Base-by-base conservation (phyloP, 2,888 invertebrate genomes). In the Stramonita haemastoma region DNA sequence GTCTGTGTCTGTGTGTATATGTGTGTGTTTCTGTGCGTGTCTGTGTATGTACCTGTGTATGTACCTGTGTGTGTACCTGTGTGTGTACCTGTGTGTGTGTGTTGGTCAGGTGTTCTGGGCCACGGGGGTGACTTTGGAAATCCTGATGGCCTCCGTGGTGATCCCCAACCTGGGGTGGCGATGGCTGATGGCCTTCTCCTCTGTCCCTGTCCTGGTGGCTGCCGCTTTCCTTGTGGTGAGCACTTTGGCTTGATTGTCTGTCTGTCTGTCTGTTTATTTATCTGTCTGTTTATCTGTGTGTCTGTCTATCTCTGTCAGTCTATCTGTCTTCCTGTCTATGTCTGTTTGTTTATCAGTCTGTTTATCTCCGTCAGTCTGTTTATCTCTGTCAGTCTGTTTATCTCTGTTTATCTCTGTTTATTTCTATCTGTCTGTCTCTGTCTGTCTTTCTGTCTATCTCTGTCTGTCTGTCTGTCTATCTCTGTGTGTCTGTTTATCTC, bases 131-230 rank as follows among this genome's bases (percentile, higher is more conserved):
- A 91, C 93, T 83, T 94, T 95, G 92, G 96, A 96, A 92, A 94
- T 96, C n/a, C 91, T 94, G n/a, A 89, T 95, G 89, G 95, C 96
- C 11, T 94, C 95, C 0, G 89, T 94, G 77, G 93, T 96, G 29
- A 93, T 96, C 70, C 96, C 96, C 5, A 92, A 91, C 1, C 90
- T 94, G 0, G 95, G 95, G n/a, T 96, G 96, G 96, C 91, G 96
- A 86, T 95, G 94, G 93, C 92, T 96, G 36, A 93, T 95, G 17
- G 94, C 92, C 13, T 90, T 95, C 32, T 95, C 95, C n/a, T 93
- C 96, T 13, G 90, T 95, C 6, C 96, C 96, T 13, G 92, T 94
- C 11, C 91, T 94, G 56, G 81, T 94, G 36, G 94, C 94, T 29
- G 89, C 94, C 32, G 19, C 94, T n/a, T 90, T 93, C 46, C 90